A percentile compares a stretch with the other conserved stretches of the same genome.
phyloP scores from a whole-genome alignment of 2,888 invertebrate species.

The Hyppa rectilinea region DNA sequence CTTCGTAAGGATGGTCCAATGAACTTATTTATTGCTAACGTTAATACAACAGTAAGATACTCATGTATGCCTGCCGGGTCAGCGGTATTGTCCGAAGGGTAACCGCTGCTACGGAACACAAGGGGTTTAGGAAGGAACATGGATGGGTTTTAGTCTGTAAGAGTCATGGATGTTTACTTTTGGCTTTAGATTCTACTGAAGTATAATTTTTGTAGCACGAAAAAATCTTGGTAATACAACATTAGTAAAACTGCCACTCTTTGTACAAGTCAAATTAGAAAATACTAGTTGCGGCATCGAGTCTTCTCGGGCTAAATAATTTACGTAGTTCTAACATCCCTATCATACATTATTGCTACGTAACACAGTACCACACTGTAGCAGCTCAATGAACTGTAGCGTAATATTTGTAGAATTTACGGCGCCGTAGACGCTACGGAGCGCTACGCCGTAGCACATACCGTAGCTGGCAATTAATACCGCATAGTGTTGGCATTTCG shows the following conservation, averaged over 20 bases:
- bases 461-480: conserved; percentile 57
- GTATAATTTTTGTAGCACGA: not conserved
- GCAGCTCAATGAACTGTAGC: conserved; percentile 57
- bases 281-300: not conserved
- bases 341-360: conserved; percentile 27
- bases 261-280: not conserved
- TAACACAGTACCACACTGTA: conserved; percentile 26
- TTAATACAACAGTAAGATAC: too few relatives aligned
- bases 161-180: not conserved
- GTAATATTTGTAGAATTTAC: conserved; percentile 61
- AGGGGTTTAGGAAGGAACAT: too few relatives aligned
- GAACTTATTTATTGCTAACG: not conserved
- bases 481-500: conserved; percentile 50
- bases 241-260: not conserved
- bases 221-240: not conserved
- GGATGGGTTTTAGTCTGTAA: too few relatives aligned
- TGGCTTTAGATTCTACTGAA: not conserved
- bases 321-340: conserved; percentile 1
- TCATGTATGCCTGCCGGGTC: too few relatives aligned
- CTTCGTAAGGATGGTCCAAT: not conserved
- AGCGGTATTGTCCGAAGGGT: too few relatives aligned
- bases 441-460: conserved; percentile 64
- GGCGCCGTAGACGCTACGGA: conserved; percentile 52
- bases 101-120: too few relatives aligned
- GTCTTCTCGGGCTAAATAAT: conserved; percentile 7